These are phyloP conservation scores for Camponotus fellah DNA, from an alignment of 2,888 invertebrate genomes.

Conservation along the genomic window DNA sequence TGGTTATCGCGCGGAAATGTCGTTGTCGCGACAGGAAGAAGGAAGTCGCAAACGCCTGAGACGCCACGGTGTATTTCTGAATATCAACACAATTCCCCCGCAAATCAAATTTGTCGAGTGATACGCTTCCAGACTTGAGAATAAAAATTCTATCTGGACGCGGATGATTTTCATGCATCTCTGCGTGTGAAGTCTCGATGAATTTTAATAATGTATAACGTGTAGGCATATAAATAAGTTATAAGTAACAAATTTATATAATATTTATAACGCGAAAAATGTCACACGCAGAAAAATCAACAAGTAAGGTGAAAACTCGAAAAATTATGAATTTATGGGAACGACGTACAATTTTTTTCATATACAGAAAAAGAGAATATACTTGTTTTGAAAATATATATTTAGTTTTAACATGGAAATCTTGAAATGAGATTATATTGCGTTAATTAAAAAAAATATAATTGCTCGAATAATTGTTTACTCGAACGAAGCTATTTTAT, in stretches of 20 bases:
- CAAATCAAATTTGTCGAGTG: neutral
- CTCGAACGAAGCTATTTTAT: too few relatives aligned
- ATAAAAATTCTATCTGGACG: neutral
- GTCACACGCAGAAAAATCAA: neutral
- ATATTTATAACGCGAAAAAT: neutral
- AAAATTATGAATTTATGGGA: conserved; percentile 1
- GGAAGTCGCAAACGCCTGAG: neutral
- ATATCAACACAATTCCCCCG: conserved; percentile 18
- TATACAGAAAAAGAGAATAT: too few relatives aligned
- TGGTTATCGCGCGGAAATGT: conserved; percentile 30
- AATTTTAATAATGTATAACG: neutral
- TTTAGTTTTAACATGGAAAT: too few relatives aligned
- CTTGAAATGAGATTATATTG: too few relatives aligned
- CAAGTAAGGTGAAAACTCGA: neutral
- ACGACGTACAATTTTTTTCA: neutral
- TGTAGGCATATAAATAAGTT: neutral
- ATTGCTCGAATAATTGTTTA: too few relatives aligned
- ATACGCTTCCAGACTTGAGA: neutral
- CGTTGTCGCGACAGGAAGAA: conserved; percentile 10
- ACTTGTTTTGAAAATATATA: too few relatives aligned
- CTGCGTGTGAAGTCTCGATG: neutral
- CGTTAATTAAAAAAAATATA: too few relatives aligned
- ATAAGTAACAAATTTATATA: neutral
- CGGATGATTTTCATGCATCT: neutral
- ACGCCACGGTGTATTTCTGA: neutral